phyloP scores from a whole-genome alignment of 2,888 invertebrate genomes.

The Leptothorax acervorum region DNA sequence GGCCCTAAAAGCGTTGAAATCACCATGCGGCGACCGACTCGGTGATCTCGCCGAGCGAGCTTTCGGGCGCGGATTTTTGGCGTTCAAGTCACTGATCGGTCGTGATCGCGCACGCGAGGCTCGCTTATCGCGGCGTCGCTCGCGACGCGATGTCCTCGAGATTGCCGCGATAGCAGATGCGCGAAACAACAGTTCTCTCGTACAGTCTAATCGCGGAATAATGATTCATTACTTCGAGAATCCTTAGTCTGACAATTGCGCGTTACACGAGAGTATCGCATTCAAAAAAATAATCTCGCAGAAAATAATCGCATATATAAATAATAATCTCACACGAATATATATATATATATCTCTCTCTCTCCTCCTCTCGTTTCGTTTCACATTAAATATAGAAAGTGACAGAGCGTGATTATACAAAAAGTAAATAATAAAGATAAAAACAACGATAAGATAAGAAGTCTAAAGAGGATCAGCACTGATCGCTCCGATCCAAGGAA shows the following conservation, averaged over 20 bases:
- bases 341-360: neutral
- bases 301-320: neutral
- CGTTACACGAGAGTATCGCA: neutral
- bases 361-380: neutral
- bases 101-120: neutral
- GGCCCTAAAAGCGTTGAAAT: conserved; percentile 65
- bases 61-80: conserved; percentile 50
- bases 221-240: neutral
- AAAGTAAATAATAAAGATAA: neutral
- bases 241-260: neutral
- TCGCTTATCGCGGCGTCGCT: neutral
- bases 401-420: neutral
- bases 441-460: conserved; percentile 8
- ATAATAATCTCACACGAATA: too few relatives aligned
- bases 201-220: neutral
- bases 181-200: neutral
- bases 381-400: neutral
- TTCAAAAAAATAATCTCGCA: neutral
- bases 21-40: conserved; percentile 49
- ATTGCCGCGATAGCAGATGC: neutral
- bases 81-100: conserved; percentile 56
- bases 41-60: conserved; percentile 45
- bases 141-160: neutral
- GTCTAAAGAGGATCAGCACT: neutral
- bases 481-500: neutral